These are phyloP conservation scores for Larimichthys crocea DNA, from an alignment of 2,113 vertebrate species.

Conservation along the genomic window DNA sequence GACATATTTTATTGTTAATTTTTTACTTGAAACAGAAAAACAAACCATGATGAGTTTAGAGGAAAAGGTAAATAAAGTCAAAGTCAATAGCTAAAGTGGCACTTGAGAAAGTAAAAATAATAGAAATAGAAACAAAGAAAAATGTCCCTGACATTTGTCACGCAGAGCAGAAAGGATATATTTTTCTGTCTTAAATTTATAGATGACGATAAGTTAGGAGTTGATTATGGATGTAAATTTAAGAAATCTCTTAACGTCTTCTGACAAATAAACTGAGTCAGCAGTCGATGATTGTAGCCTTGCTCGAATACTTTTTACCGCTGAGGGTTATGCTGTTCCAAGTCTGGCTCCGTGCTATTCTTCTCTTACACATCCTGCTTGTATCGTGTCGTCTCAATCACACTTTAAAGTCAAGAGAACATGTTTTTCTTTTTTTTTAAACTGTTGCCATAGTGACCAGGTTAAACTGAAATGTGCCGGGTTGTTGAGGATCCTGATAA, in stretches of 20 bases:
- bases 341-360: slow-evolving; percentile 13
- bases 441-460: slow-evolving; percentile 66
- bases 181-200: background rate
- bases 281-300: slow-evolving; percentile 32
- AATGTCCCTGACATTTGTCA: slow-evolving; percentile 25
- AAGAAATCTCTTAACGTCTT: background rate
- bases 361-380: slow-evolving; percentile 19
- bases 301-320: background rate
- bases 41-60: background rate
- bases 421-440: too few relatives aligned
- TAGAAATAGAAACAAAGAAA: background rate
- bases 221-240: background rate
- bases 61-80: background rate
- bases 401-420: slow-evolving; percentile 45
- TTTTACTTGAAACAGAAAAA: background rate
- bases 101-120: too few relatives aligned
- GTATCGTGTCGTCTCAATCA: slow-evolving; percentile 44
- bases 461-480: slow-evolving; percentile 57
- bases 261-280: slow-evolving; percentile 14
- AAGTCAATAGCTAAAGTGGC: too few relatives aligned
- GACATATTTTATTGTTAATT: background rate
- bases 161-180: background rate
- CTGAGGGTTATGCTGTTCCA: slow-evolving; percentile 18
- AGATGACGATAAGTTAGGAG: background rate
- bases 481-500: slow-evolving; percentile 15